These are phyloP conservation scores for Hedychridium roseum DNA, from an alignment of 2,888 invertebrate genomes.

Conservation along the genomic window DNA sequence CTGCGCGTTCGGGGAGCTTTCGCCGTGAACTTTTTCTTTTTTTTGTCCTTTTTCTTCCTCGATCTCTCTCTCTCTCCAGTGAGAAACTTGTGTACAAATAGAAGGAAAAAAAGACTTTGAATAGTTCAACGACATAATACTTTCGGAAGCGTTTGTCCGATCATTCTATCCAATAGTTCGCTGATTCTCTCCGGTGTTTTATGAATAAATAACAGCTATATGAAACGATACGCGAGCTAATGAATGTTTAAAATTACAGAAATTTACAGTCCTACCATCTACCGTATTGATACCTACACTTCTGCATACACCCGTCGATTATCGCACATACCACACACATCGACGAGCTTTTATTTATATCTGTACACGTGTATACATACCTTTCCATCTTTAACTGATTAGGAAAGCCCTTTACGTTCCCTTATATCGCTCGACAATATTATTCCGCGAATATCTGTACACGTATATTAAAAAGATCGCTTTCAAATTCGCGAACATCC, in stretches of 20 bases:
- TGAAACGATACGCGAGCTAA: conserved; percentile 27
- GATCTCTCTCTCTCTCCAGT: neutral
- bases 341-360: neutral
- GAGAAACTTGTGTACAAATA: neutral
- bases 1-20: conserved; percentile 10
- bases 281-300: no score
- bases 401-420: no score
- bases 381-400: no score
- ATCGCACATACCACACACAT: no score
- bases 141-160: conserved; percentile 20
- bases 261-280: conserved; percentile 36
- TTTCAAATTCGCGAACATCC: no score
- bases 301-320: no score
- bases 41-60: neutral
- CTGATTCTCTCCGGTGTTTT: conserved; percentile 17
- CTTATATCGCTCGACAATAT: no score
- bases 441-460: no score
- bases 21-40: neutral
- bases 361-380: neutral
- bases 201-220: conserved; percentile 38
- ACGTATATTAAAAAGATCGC: no score
- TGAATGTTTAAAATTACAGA: conserved; percentile 32
- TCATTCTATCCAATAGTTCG: conserved; percentile 15
- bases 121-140: conserved; percentile 22
- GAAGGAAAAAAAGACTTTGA: neutral